These are phyloP conservation scores for Sinelater perroti DNA, from an alignment of 2,888 invertebrate genomes.

Conservation along the genomic window DNA sequence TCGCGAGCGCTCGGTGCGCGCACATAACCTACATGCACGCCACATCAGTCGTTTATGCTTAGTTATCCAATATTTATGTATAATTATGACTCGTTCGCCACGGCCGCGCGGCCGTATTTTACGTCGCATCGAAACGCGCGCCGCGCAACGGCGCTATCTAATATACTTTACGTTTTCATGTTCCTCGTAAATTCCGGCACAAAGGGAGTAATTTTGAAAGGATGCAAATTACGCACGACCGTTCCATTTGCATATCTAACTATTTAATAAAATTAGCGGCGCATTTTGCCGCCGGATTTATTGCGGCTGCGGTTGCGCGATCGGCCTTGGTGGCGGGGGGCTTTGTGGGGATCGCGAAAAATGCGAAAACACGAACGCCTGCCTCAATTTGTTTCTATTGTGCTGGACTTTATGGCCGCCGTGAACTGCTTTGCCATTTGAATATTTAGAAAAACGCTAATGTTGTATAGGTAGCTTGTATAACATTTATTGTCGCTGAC, in stretches of 20 bases:
- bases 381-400: too few species aligned
- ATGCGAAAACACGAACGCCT: too few species aligned
- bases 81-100: slow-evolving; percentile 26
- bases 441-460: too few species aligned
- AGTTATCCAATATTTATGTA: slow-evolving; percentile 30
- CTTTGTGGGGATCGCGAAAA: too few species aligned
- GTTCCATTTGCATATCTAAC: neutral
- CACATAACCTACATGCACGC: slow-evolving; percentile 27
- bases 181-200: slow-evolving; percentile 10
- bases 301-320: too few species aligned
- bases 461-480: too few species aligned
- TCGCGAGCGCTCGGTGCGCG: slow-evolving; percentile 18
- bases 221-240: slow-evolving; percentile 11
- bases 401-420: too few species aligned
- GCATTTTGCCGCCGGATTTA: too few species aligned
- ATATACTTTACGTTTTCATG: slow-evolving; percentile 20
- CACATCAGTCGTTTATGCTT: slow-evolving; percentile 26
- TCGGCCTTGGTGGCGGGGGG: too few species aligned
- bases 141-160: slow-evolving; percentile 17
- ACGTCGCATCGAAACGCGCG: slow-evolving; percentile 14
- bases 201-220: slow-evolving; percentile 11
- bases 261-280: slow-evolving; percentile 4
- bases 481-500: too few species aligned
- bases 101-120: slow-evolving; percentile 15
- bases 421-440: too few species aligned